A percentile compares a stretch with the other conserved stretches of the same genome.
These are phyloP conservation scores for Nowickia ferox DNA, from an alignment of 2,888 invertebrate species.

Conservation along the genomic window DNA sequence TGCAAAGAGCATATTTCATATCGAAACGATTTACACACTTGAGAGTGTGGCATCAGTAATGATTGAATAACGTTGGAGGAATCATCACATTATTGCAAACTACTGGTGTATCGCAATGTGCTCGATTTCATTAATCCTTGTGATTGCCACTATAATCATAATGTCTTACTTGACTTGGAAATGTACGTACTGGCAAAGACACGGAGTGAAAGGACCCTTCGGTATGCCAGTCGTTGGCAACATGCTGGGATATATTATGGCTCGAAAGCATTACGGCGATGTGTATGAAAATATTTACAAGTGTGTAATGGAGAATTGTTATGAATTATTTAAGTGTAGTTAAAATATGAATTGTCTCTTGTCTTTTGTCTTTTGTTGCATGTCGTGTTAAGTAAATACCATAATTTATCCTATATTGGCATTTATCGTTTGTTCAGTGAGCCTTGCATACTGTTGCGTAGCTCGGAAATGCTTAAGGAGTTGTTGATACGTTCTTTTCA, in stretches of 20 bases:
- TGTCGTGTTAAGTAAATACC: slow-evolving; percentile 70
- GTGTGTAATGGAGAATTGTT: slow-evolving; percentile 70
- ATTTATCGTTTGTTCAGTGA: slow-evolving; percentile 78
- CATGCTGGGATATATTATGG: slow-evolving; percentile 75
- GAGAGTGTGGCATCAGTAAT: slow-evolving; percentile 10
- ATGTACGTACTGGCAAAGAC: slow-evolving; percentile 75
- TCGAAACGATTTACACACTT: not conserved
- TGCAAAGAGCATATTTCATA: not conserved
- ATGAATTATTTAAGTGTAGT: not conserved
- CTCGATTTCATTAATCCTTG: not conserved
- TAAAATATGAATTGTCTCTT: not conserved
- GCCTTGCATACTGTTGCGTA: slow-evolving; percentile 76
- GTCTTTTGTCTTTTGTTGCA: slow-evolving; percentile 1
- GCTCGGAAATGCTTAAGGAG: slow-evolving; percentile 75
- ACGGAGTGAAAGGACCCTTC: slow-evolving; percentile 74
- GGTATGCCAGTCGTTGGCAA: slow-evolving; percentile 77
- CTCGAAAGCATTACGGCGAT: slow-evolving; percentile 75
- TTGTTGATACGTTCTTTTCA: slow-evolving; percentile 76
- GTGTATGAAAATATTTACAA: slow-evolving; percentile 77
- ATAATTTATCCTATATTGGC: slow-evolving; percentile 74
- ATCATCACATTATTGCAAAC: slow-evolving; percentile 19
- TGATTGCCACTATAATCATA: not conserved
- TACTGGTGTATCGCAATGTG: slow-evolving; percentile 6
- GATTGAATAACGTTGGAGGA: not conserved
- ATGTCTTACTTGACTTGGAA: slow-evolving; percentile 67